phyloP scores from a whole-genome alignment of 2,113 vertebrate species.

The Nibea albiflora region DNA sequence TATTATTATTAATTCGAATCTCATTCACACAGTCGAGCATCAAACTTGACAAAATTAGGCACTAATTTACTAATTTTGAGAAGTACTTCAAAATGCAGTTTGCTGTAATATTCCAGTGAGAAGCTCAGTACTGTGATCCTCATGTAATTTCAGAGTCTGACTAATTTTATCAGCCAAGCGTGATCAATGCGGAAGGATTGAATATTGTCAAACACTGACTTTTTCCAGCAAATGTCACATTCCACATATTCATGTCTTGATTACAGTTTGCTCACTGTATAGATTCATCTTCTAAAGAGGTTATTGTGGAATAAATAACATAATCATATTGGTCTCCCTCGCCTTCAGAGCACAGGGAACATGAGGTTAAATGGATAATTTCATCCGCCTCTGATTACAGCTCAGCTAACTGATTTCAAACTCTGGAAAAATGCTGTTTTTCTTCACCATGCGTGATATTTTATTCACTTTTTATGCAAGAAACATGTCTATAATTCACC shows the following conservation, averaged over 20 bases:
- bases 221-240: background rate
- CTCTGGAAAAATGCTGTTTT: background rate
- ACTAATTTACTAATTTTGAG: too few relatives aligned
- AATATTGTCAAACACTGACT: background rate
- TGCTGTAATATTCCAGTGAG: background rate
- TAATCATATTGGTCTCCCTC: constrained; percentile 7
- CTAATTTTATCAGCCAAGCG: background rate
- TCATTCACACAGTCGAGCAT: background rate
- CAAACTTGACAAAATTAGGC: constrained; percentile 10
- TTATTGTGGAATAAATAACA: background rate
- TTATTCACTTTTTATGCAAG: background rate
- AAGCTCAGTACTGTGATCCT: constrained; percentile 12
- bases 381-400: constrained; percentile 8
- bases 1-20: background rate
- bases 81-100: constrained; percentile 3
- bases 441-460: background rate
- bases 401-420: constrained; percentile 18
- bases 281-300: background rate
- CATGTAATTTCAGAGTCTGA: background rate
- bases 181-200: background rate
- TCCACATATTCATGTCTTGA: background rate
- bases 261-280: background rate
- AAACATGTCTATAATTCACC: background rate
- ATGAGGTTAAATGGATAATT: constrained; percentile 14
- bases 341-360: constrained; percentile 6